Conservation (phyloP, 2,888 invertebrate species). For the Zygothrica quintamaculata region DNA sequence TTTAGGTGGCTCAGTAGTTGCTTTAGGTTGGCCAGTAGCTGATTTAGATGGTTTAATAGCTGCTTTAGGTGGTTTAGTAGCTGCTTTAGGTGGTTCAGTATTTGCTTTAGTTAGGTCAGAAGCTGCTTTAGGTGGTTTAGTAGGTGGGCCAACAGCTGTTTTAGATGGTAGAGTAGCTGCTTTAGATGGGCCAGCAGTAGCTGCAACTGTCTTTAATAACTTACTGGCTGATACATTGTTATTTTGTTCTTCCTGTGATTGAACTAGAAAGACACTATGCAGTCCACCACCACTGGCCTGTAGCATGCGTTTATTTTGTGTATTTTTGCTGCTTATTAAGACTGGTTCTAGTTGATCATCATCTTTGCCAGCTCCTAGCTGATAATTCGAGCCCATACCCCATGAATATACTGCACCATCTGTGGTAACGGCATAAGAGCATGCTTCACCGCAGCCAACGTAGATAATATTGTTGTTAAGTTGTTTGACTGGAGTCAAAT, state of each 20-base stretch:
- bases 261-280: conserved; percentile 90
- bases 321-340: conserved; percentile 88
- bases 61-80: too few species aligned
- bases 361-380: conserved; percentile 91
- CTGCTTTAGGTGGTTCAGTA: too few species aligned
- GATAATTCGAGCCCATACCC: conserved; percentile 96
- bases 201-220: too few species aligned
- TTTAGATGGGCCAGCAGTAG: too few species aligned
- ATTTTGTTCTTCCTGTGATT: conserved; percentile 55
- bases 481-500: conserved; percentile 87
- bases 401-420: conserved; percentile 92
- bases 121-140: too few species aligned
- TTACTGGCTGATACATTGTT: conserved; percentile 48
- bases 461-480: conserved; percentile 88
- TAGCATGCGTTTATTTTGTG: conserved; percentile 86
- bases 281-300: conserved; percentile 93
- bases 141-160: too few species aligned
- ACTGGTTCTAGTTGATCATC: conserved; percentile 88
- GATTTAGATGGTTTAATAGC: too few species aligned
- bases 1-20: too few species aligned
- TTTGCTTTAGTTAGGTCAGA: too few species aligned
- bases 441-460: conserved; percentile 90
- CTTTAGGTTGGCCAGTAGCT: too few species aligned
- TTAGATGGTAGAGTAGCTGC: too few species aligned
- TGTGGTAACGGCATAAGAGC: conserved; percentile 93